A percentile compares a stretch with the other conserved stretches of the same genome.
Evolutionary conservation across 2,888 invertebrate species (phyloP).

Genomic region (Eristalis intricaria): DNA sequence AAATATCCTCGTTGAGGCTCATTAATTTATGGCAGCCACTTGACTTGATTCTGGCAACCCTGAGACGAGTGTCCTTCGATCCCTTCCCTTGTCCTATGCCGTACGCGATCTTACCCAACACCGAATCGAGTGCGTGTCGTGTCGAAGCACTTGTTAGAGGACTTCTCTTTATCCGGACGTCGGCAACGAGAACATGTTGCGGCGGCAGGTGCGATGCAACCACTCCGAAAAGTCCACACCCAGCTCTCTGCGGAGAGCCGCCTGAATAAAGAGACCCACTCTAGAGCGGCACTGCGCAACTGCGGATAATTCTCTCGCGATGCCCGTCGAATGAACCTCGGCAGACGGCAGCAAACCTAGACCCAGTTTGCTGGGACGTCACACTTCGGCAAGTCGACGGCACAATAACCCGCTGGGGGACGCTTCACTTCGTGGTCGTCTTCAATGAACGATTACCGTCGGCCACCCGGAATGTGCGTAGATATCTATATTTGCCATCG

Average conservation of each 20-base stretch:
- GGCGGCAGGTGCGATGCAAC: not conserved
- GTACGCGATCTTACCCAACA: slow-evolving; percentile 24
- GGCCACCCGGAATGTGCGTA: not conserved
- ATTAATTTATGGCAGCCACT: slow-evolving; percentile 46
- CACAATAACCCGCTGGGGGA: slow-evolving; percentile 28
- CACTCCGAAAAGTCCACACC: slow-evolving; percentile 53
- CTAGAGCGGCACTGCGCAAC: slow-evolving; percentile 7
- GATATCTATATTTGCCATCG: slow-evolving; percentile 50
- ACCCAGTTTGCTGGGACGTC: slow-evolving; percentile 65
- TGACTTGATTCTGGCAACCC: slow-evolving; percentile 22
- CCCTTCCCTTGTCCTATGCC: no score
- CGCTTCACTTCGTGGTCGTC: not conserved
- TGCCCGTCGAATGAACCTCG: slow-evolving; percentile 38
- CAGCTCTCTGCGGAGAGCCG: slow-evolving; percentile 5
- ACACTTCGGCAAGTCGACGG: slow-evolving; percentile 38
- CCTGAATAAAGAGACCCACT: slow-evolving; percentile 49
- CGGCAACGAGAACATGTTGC: not conserved
- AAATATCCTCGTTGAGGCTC: slow-evolving; percentile 56
- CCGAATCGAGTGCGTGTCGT: not conserved
- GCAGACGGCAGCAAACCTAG: slow-evolving; percentile 58
- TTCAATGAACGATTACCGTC: slow-evolving; percentile 25
- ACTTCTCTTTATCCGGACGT: slow-evolving; percentile 55
- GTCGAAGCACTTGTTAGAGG: not conserved
- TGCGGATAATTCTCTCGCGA: slow-evolving; percentile 26
- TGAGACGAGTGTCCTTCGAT: not conserved